Percentiles rank a stretch among this genome's conserved stretches.
Conservation (phyloP, 2,113 vertebrate genomes). For the Leucosticte australis region DNA sequence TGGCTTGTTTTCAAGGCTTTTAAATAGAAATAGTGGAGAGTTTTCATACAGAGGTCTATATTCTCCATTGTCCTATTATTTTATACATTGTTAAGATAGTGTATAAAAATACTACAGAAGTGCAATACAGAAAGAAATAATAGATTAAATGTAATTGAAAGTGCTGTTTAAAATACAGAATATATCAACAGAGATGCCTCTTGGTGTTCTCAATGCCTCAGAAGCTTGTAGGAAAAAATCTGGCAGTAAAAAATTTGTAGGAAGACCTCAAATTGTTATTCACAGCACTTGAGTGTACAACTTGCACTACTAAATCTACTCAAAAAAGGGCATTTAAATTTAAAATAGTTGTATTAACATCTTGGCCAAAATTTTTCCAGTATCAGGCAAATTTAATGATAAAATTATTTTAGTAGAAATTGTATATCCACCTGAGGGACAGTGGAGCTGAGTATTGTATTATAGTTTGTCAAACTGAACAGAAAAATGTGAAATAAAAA, state of each 20-base stretch:
- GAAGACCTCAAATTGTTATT: neutral
- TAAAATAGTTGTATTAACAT: neutral
- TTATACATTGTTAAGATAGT: neutral
- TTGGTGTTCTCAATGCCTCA: neutral
- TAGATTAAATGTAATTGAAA: neutral
- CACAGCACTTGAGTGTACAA: neutral
- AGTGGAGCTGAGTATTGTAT: neutral
- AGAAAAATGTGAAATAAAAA: neutral
- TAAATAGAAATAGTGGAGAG: neutral
- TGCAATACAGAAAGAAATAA: neutral
- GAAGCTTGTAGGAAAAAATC: neutral
- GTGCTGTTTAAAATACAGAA: neutral
- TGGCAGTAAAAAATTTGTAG: neutral
- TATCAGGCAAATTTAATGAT: neutral
- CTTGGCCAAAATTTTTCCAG: neutral
- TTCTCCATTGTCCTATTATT: neutral
- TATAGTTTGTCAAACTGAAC: neutral
- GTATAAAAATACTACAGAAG: neutral
- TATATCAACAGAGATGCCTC: neutral
- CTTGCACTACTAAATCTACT: neutral
- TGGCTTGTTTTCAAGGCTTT: neutral
- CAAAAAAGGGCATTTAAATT: neutral
- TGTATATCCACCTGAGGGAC: neutral
- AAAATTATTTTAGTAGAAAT: neutral
- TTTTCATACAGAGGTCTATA: neutral